Conservation (phyloP, 2,113 vertebrate genomes). For the Cervus canadensis region DNA sequence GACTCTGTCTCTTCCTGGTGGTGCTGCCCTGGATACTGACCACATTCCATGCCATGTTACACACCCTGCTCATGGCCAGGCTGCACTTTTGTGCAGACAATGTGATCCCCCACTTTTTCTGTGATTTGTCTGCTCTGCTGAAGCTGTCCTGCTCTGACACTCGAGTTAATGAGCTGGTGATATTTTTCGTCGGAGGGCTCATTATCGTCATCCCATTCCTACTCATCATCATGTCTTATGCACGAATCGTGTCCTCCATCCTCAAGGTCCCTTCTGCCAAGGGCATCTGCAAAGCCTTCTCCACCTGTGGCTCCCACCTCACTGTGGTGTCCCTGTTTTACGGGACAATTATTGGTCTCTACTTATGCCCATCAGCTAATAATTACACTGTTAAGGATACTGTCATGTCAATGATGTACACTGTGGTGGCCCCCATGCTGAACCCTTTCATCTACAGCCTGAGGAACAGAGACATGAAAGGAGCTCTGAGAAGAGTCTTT, state of each 20-base stretch:
- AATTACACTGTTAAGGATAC: conserved; percentile 24
- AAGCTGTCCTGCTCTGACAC: background rate
- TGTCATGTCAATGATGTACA: conserved; percentile 56
- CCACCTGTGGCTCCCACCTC: conserved; percentile 69
- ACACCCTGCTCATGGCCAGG: conserved; percentile 45
- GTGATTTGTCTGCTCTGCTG: background rate
- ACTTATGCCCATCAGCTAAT: conserved; percentile 33
- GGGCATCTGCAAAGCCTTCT: conserved; percentile 55
- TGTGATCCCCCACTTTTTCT: conserved; percentile 70
- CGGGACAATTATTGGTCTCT: conserved; percentile 40
- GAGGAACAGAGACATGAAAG: background rate
- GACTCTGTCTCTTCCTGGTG: background rate
- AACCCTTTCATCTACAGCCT: conserved; percentile 52
- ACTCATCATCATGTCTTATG: conserved; percentile 59
- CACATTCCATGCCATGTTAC: conserved; percentile 16
- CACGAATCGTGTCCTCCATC: conserved; percentile 31
- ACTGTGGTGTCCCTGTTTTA: conserved; percentile 67
- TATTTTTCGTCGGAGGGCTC: fast-evolving
- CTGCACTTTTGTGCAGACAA: conserved; percentile 48
- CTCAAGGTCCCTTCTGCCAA: conserved; percentile 38
- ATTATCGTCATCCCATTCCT: background rate
- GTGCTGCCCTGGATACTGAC: conserved; percentile 26
- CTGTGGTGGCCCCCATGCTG: conserved; percentile 56
- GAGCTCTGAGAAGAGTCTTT: background rate
- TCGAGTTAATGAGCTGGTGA: background rate